Evolutionary conservation across 2,888 invertebrate genomes (phyloP).

Genomic region (Priocnemis perturbator): DNA sequence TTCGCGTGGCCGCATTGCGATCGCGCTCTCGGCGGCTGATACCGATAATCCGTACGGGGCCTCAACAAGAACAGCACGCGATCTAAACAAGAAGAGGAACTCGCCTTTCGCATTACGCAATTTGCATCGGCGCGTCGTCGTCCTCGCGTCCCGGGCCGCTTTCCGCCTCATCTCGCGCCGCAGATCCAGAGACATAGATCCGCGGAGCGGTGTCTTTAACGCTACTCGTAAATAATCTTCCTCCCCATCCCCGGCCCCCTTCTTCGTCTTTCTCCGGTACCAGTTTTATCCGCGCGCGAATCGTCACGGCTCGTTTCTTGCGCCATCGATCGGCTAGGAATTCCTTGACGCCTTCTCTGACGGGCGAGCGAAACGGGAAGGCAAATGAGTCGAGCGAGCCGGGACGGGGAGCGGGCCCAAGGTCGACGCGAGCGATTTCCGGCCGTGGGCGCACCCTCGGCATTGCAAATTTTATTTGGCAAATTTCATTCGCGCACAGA

Average conservation of each 20-base stretch:
- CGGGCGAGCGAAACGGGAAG: constrained; percentile 7
- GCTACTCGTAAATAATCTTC: constrained; percentile 21
- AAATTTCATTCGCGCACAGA: background rate
- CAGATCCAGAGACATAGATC: background rate
- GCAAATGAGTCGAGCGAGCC: background rate
- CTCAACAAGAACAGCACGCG: background rate
- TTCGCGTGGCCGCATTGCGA: too few relatives aligned
- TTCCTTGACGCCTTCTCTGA: constrained; percentile 10
- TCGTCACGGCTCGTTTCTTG: constrained; percentile 34
- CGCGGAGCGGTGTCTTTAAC: constrained; percentile 28
- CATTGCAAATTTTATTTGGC: background rate
- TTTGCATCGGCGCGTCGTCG: constrained; percentile 38
- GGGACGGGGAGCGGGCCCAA: background rate
- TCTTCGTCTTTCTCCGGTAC: background rate
- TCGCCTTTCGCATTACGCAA: constrained; percentile 19
- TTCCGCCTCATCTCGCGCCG: background rate
- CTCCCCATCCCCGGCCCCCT: background rate
- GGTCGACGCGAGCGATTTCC: background rate
- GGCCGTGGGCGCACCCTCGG: background rate
- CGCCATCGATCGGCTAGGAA: constrained; percentile 7
- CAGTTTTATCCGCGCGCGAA: constrained; percentile 27
- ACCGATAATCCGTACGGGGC: constrained; percentile 41
- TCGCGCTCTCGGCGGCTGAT: constrained; percentile 21
- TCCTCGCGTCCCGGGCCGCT: background rate
- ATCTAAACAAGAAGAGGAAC: background rate